phyloP scores from a whole-genome alignment of 1,140 invertebrate species.

The Drosophila repleta region DNA sequence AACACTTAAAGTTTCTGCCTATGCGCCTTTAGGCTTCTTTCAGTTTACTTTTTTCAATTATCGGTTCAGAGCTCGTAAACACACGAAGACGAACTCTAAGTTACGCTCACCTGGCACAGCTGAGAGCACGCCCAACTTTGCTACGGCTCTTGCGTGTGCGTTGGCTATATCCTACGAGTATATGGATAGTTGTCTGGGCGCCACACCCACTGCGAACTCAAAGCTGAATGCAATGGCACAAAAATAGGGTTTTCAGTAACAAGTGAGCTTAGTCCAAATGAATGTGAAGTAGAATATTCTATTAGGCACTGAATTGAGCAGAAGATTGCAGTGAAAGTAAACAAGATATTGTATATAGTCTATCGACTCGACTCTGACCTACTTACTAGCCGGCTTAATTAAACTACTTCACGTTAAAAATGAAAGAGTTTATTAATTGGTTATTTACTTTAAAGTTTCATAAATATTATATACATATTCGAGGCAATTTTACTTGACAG shows the following conservation, averaged over 20 bases:
- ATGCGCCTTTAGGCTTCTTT: too few relatives aligned
- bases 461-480: neutral
- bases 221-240: conserved; percentile 9
- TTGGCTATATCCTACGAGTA: conserved; percentile 39
- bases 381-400: too few relatives aligned
- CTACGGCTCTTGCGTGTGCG: conserved; percentile 48
- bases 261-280: too few relatives aligned
- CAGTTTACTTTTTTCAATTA: too few relatives aligned
- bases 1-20: too few relatives aligned
- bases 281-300: too few relatives aligned
- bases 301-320: too few relatives aligned
- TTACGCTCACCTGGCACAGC: conserved; percentile 1
- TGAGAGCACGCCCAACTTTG: neutral
- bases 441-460: neutral
- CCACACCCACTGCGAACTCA: conserved; percentile 40
- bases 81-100: neutral
- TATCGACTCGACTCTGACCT: too few relatives aligned
- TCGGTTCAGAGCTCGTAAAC: neutral
- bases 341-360: too few relatives aligned
- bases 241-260: neutral
- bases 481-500: neutral
- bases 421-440: neutral
- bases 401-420: too few relatives aligned
- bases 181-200: conserved; percentile 27
- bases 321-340: too few relatives aligned